These are phyloP conservation scores for Mycetomoellerius zeteki DNA, from an alignment of 1,140 invertebrate genomes.

Conservation along the genomic window DNA sequence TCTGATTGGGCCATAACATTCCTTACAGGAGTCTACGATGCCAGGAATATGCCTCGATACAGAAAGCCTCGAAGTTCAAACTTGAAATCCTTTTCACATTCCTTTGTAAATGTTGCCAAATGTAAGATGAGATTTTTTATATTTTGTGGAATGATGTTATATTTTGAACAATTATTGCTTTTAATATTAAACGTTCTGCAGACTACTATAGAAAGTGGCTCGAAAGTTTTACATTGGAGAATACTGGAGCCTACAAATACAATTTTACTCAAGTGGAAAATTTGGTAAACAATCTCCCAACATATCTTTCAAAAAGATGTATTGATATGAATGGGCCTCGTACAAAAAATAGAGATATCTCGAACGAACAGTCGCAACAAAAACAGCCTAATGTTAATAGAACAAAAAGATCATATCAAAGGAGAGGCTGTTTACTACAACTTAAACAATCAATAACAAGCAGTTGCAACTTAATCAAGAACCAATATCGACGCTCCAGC, in stretches of 20 bases:
- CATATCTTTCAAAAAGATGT: conserved; percentile 9
- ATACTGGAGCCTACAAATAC: neutral
- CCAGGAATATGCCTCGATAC: neutral
- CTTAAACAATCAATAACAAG: neutral
- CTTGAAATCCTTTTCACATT: neutral
- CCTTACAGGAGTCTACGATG: conserved; percentile 2
- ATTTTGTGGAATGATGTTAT: neutral
- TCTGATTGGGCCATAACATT: conserved; percentile 6
- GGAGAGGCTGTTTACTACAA: neutral
- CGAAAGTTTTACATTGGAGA: neutral
- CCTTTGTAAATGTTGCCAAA: conserved; percentile 7
- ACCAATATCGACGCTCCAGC: neutral
- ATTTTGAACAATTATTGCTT: neutral
- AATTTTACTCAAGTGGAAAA: neutral
- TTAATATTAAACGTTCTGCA: neutral
- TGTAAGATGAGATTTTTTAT: conserved; percentile 3
- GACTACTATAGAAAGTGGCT: conserved; percentile 1
- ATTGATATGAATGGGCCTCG: conserved; percentile 9
- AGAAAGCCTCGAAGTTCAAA: neutral
- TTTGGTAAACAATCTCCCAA: neutral
- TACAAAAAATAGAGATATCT: neutral
- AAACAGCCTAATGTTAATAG: neutral
- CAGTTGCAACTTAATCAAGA: neutral
- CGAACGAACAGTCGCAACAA: neutral
- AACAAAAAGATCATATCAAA: neutral